phyloP scores from a whole-genome alignment of 2,797 vertebrate species.

The Coilia nasus region DNA sequence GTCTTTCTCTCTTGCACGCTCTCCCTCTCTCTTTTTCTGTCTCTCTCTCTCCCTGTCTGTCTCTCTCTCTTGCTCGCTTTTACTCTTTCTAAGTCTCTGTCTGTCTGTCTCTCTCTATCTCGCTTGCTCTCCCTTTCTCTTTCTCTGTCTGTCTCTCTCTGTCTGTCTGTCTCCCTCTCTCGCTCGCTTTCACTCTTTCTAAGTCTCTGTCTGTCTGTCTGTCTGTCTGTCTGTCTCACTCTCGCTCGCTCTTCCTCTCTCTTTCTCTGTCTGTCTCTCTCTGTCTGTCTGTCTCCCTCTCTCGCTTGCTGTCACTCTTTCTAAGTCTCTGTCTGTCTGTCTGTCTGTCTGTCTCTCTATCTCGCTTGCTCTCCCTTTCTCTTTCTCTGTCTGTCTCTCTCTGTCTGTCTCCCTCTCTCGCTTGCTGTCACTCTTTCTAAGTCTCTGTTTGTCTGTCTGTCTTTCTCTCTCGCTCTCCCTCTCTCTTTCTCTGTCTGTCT shows the following conservation, averaged over 20 bases:
- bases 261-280: not conserved
- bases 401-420: constrained; percentile 29
- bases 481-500: too few relatives aligned
- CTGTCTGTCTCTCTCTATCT: too few relatives aligned
- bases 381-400: constrained; percentile 38
- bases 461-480: too few relatives aligned
- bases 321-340: too few relatives aligned
- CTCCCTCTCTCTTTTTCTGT: not conserved
- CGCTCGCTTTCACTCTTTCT: too few relatives aligned
- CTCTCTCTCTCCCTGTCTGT: not conserved
- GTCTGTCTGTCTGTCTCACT: not conserved
- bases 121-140: too few relatives aligned
- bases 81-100: too few relatives aligned
- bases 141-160: too few relatives aligned
- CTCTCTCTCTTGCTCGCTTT: constrained; percentile 46
- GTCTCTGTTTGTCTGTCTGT: constrained; percentile 24
- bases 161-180: too few relatives aligned
- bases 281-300: constrained; percentile 24
- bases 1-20: too few relatives aligned
- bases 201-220: too few relatives aligned
- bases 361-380: constrained; percentile 42
- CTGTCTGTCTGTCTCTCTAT: constrained; percentile 36
- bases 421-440: not conserved
- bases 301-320: too few relatives aligned
- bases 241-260: not conserved